A percentile compares a stretch with the other conserved stretches of the same genome.
These are phyloP conservation scores for Carettochelys insculpta DNA, from an alignment of 2,113 vertebrate species.

Conservation along the genomic window DNA sequence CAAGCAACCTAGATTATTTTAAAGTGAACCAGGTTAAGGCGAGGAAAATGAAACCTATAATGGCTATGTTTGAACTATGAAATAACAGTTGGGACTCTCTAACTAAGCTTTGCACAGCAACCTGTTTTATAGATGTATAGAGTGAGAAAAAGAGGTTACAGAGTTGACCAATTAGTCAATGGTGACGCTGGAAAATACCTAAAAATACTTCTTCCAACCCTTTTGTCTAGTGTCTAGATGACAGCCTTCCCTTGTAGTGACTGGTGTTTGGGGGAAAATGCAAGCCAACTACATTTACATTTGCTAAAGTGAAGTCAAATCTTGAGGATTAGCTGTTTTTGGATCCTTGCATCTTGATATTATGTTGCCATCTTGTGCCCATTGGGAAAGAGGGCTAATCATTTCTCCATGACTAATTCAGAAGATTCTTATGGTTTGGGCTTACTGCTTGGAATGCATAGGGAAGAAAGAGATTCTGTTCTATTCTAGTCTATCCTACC, in stretches of 20 bases:
- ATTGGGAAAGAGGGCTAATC: neutral
- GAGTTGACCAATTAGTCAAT: neutral
- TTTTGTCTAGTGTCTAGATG: neutral
- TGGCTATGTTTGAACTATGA: neutral
- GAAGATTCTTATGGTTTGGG: neutral
- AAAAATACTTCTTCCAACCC: neutral
- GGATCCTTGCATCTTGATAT: neutral
- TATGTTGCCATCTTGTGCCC: rapidly evolving
- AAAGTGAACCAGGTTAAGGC: neutral
- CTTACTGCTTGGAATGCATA: neutral
- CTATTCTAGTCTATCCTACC: too few species aligned
- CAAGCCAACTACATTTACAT: neutral
- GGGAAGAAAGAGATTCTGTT: neutral
- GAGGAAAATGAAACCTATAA: neutral
- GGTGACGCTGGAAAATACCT: neutral
- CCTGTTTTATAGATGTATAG: neutral
- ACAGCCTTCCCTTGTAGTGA: neutral
- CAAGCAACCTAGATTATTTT: neutral
- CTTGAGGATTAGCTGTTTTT: neutral
- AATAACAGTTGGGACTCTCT: neutral
- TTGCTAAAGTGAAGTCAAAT: neutral
- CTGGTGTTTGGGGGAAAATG: neutral
- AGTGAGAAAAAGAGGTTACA: neutral
- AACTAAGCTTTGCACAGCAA: neutral
- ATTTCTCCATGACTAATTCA: neutral